These are phyloP conservation scores for Crypturellus tataupa DNA, from an alignment of 2,797 vertebrate genomes.

Conservation along the genomic window DNA sequence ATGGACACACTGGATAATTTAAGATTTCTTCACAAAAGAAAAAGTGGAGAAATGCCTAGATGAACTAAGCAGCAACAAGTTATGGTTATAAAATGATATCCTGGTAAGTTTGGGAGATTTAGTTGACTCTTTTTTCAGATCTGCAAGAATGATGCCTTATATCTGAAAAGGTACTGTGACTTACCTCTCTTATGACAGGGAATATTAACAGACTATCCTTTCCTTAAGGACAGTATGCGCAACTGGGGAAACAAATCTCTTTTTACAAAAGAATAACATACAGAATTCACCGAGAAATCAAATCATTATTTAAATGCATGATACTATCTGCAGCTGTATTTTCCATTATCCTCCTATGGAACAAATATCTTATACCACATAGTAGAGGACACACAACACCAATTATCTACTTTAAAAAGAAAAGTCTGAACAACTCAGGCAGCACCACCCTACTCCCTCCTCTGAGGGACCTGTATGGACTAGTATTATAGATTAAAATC, in stretches of 20 bases:
- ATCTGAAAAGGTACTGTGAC: neutral
- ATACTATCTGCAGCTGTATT: neutral
- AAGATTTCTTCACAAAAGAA: neutral
- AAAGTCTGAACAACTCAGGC: neutral
- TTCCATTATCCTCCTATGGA: neutral
- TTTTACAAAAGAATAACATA: neutral
- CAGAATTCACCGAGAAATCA: neutral
- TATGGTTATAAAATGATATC: neutral
- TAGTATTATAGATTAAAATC: neutral
- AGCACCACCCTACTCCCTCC: neutral
- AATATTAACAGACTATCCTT: neutral
- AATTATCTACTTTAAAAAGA: neutral
- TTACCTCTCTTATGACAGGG: neutral
- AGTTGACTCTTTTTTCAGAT: neutral
- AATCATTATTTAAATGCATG: neutral
- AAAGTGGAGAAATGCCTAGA: neutral
- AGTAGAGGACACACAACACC: neutral
- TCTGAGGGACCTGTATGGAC: neutral
- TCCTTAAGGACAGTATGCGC: neutral
- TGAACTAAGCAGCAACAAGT: neutral
- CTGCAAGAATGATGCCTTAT: neutral
- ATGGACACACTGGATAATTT: rapidly evolving
- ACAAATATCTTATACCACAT: neutral
- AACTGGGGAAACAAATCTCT: neutral
- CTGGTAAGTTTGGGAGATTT: neutral